Base-by-base conservation (phyloP, 2,888 invertebrate genomes). In the Himalopsyche tibetana region DNA sequence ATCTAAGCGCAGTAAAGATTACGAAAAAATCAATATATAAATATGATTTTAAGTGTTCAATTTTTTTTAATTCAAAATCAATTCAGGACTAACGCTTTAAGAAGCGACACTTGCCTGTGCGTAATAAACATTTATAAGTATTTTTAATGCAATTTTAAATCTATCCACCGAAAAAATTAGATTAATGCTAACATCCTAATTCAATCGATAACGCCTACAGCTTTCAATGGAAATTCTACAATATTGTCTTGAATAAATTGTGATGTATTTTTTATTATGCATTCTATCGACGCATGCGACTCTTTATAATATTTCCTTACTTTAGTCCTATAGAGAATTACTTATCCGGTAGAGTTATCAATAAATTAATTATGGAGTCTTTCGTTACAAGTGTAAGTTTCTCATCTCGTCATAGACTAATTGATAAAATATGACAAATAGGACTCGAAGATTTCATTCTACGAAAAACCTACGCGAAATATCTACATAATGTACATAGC, bases 211-310 rank as follows among this genome's bases (percentile, higher is more conserved):
- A 74, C 74, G 38, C 36, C 38, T 74, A 74, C 74, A 74, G 38
- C 74, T 74, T 74, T 74, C 19, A 74, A 74, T 74, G 74, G 74
- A 74, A 74, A 74, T 74, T 74, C 74, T 74, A 74, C 74, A 74
- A 74, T 74, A 74, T 74, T 74, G 74, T 74, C 74, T 74, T 74
- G 74, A 74, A 74, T 74, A 74, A 74, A 74, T 74, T 74, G 74
- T 74, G 74, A 74, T 38, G 74, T 74, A 36, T 38, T 74, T n/a
- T 38, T 38, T 12, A 74, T 74, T 74, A 74, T 38, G 38, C 38
- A 36, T 74, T 36, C 38, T 36, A 69, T 74, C 74, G 38, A 74
- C 74, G 38, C 74, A 74, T 12, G 74, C 74, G 36, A 74, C 36
- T 74, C 28, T 63, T 36, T 74, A 36, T 38, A 74, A 38, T 74